Conservation (phyloP, 2,113 vertebrate species). For the Pteruthius melanotis region DNA sequence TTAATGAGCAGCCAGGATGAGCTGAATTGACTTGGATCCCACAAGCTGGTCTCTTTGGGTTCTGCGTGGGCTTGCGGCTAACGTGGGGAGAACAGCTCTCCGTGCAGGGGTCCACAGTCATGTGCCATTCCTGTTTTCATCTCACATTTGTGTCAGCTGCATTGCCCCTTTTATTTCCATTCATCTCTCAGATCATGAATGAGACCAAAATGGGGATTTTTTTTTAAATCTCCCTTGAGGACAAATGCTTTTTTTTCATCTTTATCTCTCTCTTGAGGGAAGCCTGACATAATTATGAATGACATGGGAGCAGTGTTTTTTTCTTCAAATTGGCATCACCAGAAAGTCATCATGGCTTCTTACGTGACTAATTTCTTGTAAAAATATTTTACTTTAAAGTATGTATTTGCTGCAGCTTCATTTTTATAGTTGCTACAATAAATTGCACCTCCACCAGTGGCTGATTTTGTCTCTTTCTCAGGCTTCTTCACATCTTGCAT, state of each 20-base stretch:
- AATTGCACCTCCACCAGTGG: background rate
- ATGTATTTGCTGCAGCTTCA: background rate
- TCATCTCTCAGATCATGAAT: slow-evolving; percentile 8
- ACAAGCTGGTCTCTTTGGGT: background rate
- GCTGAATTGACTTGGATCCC: background rate
- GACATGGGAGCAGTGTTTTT: background rate
- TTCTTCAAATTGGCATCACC: background rate
- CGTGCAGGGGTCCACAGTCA: rapidly evolving
- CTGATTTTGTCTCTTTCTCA: background rate
- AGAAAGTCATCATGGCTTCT: background rate
- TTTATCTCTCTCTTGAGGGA: background rate
- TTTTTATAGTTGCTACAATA: background rate
- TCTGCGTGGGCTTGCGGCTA: background rate
- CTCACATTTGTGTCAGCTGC: background rate
- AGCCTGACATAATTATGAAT: slow-evolving; percentile 15
- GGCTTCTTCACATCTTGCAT: background rate
- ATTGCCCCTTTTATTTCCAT: background rate
- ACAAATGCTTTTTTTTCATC: background rate
- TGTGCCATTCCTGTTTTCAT: background rate
- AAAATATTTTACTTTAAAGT: background rate
- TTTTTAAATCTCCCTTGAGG: slow-evolving; percentile 14
- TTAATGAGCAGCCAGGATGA: background rate
- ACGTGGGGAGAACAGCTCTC: background rate
- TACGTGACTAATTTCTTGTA: background rate
- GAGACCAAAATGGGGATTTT: background rate